These are phyloP conservation scores for Capreolus pygargus DNA, from an alignment of 2,113 vertebrate genomes.

Conservation along the genomic window DNA sequence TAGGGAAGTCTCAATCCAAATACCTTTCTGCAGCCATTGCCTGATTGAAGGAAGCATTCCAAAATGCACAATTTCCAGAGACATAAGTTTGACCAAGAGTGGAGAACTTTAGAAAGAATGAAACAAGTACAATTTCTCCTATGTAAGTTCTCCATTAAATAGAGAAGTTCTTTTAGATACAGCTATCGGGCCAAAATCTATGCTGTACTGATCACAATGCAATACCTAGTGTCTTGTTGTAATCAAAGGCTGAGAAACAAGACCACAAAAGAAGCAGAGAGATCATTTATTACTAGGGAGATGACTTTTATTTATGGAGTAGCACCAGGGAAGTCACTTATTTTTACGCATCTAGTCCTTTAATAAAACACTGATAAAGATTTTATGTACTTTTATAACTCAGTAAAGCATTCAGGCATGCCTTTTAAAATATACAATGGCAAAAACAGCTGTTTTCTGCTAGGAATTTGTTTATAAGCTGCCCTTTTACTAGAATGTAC, in stretches of 20 bases:
- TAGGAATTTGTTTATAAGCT: slow-evolving; percentile 35
- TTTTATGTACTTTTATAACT: slow-evolving; percentile 65
- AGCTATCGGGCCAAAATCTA: not conserved
- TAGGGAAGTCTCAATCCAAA: not conserved
- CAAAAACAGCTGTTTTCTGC: slow-evolving; percentile 32
- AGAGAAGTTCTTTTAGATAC: not conserved
- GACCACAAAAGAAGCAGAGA: slow-evolving; percentile 16
- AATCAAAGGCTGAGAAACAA: slow-evolving; percentile 32
- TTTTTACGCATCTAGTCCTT: slow-evolving; percentile 43
- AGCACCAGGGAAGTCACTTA: slow-evolving; percentile 49
- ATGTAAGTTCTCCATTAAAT: not conserved
- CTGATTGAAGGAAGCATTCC: not conserved
- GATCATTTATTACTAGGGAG: slow-evolving; percentile 32
- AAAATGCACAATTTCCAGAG: not conserved
- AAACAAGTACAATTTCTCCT: not conserved
- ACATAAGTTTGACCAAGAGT: not conserved
- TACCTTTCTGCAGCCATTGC: not conserved
- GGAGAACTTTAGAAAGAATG: not conserved
- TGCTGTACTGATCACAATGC: not conserved
- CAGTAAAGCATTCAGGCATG: slow-evolving; percentile 49
- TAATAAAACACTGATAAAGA: slow-evolving; percentile 70
- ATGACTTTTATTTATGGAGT: slow-evolving; percentile 54
- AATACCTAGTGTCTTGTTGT: not conserved
- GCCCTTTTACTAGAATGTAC: slow-evolving; percentile 20
- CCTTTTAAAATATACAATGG: slow-evolving; percentile 53